Evolutionary conservation across 2,888 invertebrate species (phyloP).

Genomic region (Furcula furcula): DNA sequence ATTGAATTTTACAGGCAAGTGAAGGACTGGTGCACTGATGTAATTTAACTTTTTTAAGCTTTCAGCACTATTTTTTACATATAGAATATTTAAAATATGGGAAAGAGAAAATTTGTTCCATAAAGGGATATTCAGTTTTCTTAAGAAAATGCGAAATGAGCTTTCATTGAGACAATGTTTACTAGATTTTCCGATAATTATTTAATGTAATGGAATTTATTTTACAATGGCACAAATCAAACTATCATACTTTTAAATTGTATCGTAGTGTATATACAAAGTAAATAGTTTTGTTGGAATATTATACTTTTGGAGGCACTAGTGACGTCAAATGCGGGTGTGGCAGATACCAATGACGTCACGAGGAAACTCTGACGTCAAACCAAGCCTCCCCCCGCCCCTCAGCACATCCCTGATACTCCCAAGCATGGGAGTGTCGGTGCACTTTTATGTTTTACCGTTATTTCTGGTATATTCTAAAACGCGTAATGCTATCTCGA

Average conservation of each 20-base stretch:
- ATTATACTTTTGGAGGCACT: constrained; percentile 34
- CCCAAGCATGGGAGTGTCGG: constrained; percentile 49
- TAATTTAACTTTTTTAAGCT: constrained; percentile 21
- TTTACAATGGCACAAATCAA: too few relatives aligned
- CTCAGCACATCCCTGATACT: constrained; percentile 34
- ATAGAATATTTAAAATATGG: neutral
- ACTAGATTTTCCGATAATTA: too few relatives aligned
- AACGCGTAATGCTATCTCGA: too few relatives aligned
- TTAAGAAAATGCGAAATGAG: too few relatives aligned
- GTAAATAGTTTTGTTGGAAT: too few relatives aligned
- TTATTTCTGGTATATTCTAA: constrained; percentile 44
- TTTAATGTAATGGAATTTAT: too few relatives aligned
- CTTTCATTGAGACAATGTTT: too few relatives aligned
- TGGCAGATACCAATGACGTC: constrained; percentile 74
- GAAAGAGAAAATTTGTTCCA: too few relatives aligned
- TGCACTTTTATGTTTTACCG: constrained; percentile 64
- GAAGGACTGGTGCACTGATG: neutral
- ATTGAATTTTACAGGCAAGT: constrained; percentile 70
- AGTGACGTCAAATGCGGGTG: constrained; percentile 78
- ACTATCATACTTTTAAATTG: too few relatives aligned
- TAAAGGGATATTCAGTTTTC: too few relatives aligned
- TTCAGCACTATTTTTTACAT: constrained; percentile 33
- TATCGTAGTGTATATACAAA: too few relatives aligned
- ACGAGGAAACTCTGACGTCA: constrained; percentile 77
- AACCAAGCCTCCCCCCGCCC: constrained; percentile 46